Evolutionary conservation across 2,797 vertebrate species (phyloP).

Genomic region (Pogoniulus pusillus): DNA sequence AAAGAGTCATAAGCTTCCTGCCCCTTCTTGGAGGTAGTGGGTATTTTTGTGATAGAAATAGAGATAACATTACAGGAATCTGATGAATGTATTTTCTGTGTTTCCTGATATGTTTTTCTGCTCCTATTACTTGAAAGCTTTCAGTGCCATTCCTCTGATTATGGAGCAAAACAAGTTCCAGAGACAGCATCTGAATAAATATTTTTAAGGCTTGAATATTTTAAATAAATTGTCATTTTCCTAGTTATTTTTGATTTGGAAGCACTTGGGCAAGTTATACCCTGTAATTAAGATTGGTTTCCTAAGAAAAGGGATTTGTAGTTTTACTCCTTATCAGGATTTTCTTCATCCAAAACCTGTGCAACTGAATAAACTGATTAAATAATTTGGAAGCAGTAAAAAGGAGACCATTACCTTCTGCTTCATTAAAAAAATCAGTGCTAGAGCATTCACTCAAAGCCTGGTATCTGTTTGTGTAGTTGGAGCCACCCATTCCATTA

Average conservation of each 20-base stretch:
- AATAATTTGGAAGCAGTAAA: background rate
- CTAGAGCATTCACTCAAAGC: background rate
- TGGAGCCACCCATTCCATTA: background rate
- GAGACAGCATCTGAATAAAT: background rate
- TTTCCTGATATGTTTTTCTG: background rate
- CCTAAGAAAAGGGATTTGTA: background rate
- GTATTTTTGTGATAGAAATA: conserved; percentile 12
- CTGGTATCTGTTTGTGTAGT: background rate
- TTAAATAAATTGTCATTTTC: background rate
- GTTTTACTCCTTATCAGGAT: background rate
- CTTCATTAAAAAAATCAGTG: background rate
- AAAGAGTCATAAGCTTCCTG: conserved; percentile 46
- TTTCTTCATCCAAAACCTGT: background rate
- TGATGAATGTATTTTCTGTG: conserved; percentile 17
- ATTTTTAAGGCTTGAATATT: background rate
- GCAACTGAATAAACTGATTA: background rate
- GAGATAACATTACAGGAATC: conserved; percentile 13
- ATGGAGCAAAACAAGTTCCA: background rate
- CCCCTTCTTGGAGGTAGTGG: background rate
- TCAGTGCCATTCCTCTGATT: background rate
- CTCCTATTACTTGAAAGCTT: conserved; percentile 16
- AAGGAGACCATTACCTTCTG: background rate
- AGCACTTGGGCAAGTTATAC: background rate
- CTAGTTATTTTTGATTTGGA: background rate
- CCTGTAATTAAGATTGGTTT: background rate